These are phyloP conservation scores for Herpailurus yagouaroundi DNA, from an alignment of 2,113 vertebrate species.

Conservation along the genomic window DNA sequence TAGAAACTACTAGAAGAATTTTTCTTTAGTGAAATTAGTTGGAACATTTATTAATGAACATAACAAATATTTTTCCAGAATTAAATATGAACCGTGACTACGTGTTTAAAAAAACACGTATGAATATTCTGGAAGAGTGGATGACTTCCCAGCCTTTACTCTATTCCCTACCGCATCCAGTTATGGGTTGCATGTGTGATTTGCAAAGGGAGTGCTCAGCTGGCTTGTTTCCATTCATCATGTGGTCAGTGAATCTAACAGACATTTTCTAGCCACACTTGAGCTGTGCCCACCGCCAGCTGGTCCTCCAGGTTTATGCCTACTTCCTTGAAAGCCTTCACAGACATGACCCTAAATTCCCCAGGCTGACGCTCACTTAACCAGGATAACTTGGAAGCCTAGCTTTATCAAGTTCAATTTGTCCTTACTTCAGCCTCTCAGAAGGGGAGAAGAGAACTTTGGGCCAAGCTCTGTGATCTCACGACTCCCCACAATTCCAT, in stretches of 20 bases:
- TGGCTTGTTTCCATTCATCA: fast-evolving
- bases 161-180: not conserved
- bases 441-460: not conserved
- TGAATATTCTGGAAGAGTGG: not conserved
- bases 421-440: not conserved
- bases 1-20: conserved; percentile 24
- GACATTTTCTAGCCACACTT: not conserved
- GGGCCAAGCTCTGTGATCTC: not conserved
- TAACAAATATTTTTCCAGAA: conserved; percentile 60
- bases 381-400: not conserved
- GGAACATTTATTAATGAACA: conserved; percentile 57
- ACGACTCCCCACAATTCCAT: not conserved
- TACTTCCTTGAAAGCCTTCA: not conserved
- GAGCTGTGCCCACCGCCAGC: not conserved
- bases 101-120: conserved; percentile 49
- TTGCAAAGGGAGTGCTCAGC: not conserved
- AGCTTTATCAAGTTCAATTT: not conserved
- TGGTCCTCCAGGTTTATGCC: not conserved
- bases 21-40: conserved; percentile 45
- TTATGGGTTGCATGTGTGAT: not conserved
- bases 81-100: conserved; percentile 44
- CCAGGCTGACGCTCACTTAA: not conserved
- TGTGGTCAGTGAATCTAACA: not conserved
- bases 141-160: not conserved
- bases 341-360: not conserved